A percentile compares a stretch with the other conserved stretches of the same genome.
These are phyloP conservation scores for Acanthosoma haemorrhoidale DNA, from an alignment of 2,888 invertebrate genomes.

Conservation along the genomic window DNA sequence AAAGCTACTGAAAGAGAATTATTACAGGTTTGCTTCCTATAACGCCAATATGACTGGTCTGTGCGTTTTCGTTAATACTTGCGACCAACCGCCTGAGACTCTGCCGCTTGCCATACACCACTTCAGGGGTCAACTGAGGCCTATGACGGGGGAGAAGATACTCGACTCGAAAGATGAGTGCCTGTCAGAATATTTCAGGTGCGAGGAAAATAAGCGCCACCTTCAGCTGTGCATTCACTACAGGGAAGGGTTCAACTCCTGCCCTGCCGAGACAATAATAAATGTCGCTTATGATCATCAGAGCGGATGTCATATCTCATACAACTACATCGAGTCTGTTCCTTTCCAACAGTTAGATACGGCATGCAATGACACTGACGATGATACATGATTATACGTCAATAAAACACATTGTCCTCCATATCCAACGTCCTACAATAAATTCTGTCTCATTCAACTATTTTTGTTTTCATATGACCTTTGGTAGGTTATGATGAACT, in stretches of 20 bases:
- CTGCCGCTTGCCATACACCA: background rate
- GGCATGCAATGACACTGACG: background rate
- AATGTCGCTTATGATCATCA: background rate
- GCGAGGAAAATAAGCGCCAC: background rate
- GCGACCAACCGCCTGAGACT: background rate
- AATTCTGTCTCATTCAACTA: too few relatives aligned
- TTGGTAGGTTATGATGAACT: too few relatives aligned
- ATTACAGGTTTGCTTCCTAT: background rate
- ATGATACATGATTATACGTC: too few relatives aligned
- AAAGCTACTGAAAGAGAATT: background rate
- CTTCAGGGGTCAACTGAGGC: background rate
- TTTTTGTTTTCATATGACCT: too few relatives aligned
- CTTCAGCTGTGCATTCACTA: slow-evolving; percentile 1
- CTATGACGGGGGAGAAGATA: background rate
- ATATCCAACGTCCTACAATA: too few relatives aligned
- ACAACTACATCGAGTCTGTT: background rate
- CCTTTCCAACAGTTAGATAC: background rate
- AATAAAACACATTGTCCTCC: too few relatives aligned
- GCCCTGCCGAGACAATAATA: background rate
- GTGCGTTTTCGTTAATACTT: background rate
- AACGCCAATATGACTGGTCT: slow-evolving; percentile 17
- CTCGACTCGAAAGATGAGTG: background rate
- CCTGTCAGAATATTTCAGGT: background rate
- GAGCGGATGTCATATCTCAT: background rate
- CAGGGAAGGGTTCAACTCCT: slow-evolving; percentile 10